Base-by-base conservation (phyloP, 2,113 vertebrate genomes). In the Carassius auratus region DNA sequence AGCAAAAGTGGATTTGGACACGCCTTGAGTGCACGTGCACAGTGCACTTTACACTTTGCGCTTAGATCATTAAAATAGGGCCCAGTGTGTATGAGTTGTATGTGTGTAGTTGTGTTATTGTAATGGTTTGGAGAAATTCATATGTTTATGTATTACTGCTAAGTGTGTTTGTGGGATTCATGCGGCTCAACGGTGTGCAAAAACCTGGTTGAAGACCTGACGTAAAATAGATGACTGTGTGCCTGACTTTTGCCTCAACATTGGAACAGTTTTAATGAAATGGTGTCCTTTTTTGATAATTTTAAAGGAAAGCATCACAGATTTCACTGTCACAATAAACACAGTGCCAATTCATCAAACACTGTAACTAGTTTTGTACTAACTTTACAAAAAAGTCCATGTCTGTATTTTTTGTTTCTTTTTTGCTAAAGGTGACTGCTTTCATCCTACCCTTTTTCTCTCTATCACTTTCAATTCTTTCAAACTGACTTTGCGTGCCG, bases 301-400 rank as follows among this genome's bases (percentile, higher is more conserved):
- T 55, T 30, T 73, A 19, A 76, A 26, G 1, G 26, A 78, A 61
- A 78, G 55, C 9, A 9, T 57, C 15, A 59, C 19, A 38, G 14
- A 38, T 57, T 78, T 8, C 50, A 19, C 50, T 78, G 23, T 30
- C 50, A 78, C 50, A 78, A 36, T 55, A 78, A 78, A 61, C 76
- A 78, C 13, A 36, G 23, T 7, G 8, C 15, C 3, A 15, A 45
- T 26, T 52, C 48, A 76, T 30, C 23, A 50, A 76, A 52, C 74
- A 76, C 21, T 48, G 42, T 50, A 14, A 48, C 36, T 74, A 48
- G 21, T 45, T 45, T 50, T 76, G 12, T 52, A 2, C 73, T 14
- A 76, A 50, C n/a, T 52, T 76, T 76, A 36, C 66, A 36, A 19
- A 69, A 69, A 9, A 36, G 66, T 36, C 66, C 15, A 8, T 69